Conservation (phyloP, 2,888 invertebrate genomes). For the Miltochrista miniata region DNA sequence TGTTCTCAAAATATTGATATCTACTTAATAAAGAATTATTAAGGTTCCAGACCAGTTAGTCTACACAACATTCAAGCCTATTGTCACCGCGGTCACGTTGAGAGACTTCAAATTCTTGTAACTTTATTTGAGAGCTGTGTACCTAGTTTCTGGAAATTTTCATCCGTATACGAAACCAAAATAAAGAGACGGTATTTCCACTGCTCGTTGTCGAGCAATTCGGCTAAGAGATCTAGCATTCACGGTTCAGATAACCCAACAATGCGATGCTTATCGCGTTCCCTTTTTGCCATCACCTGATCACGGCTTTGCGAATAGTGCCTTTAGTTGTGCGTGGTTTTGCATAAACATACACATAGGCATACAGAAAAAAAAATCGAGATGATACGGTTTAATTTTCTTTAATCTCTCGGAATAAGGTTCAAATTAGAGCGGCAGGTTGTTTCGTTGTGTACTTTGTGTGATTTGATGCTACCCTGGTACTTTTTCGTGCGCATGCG, state of each 20-base stretch:
- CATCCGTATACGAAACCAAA: no score
- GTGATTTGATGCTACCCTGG: slow-evolving; percentile 28
- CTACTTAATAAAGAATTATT: no score
- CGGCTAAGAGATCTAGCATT: background rate
- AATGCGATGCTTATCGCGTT: slow-evolving; percentile 37
- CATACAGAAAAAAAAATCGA: slow-evolving; percentile 30
- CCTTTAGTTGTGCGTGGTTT: slow-evolving; percentile 36
- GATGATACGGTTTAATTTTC: slow-evolving; percentile 3
- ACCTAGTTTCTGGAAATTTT: no score
- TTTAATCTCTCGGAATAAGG: slow-evolving; percentile 25
- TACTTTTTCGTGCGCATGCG: slow-evolving; percentile 57
- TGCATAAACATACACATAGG: slow-evolving; percentile 46
- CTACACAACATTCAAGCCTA: no score
- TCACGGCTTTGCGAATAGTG: slow-evolving; percentile 28
- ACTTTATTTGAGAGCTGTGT: no score
- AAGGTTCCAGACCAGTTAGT: no score
- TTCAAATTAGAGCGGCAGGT: slow-evolving; percentile 21
- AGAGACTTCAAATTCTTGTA: no score
- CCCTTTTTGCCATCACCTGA: slow-evolving; percentile 43
- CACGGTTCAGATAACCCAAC: slow-evolving; percentile 20
- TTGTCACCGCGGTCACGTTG: no score
- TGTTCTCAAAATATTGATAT: no score
- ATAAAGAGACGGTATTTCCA: background rate
- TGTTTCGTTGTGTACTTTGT: slow-evolving; percentile 12
- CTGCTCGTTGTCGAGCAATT: background rate